Evolutionary conservation across 1,140 invertebrate species (phyloP), one percentile per base, ranked within the genome.

Genomic region (Aplysia californica): DNA sequence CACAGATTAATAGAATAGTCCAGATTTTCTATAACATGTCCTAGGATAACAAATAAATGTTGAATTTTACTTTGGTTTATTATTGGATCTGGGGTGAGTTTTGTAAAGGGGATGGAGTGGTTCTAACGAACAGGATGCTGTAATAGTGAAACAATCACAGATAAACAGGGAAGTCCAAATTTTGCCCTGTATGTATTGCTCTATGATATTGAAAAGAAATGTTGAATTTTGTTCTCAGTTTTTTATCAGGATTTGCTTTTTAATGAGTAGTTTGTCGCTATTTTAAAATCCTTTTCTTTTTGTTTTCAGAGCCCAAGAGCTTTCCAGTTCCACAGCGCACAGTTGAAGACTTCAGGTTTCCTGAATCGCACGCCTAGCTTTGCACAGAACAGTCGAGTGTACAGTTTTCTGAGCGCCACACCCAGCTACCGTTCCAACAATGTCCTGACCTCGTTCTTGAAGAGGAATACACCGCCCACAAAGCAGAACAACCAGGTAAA

Each of bases 371-470:
- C 68, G 21, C 68, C 68, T 23, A 55, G 68, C 18, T 70, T 70
- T 70, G 68, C 44, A 35, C 33, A 39, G 31, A 70, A 70, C 50
- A 70, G 68, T 33, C 55, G 29, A 21, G n/a, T 70, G 36, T 70
- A 35, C 20, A 70, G 41, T 56, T 70, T 70, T 21, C 41, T 70
- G 18, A 70, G 29, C 39, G 50, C 23, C 66, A 41, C 66, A 23
- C 36, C 39, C 3, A 68, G 15, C 6, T 65, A 26, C 20, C 36
- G 38, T 36, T 26, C 6, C 35, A 68, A 1, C 33, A 72, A 76
- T 29, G 36, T 78, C 0, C 68, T 79, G 23, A 74, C 78, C 18
- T 82, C 80, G 23, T 82, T 82, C 69, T 71, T 80, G 4, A 78
- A 80, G 65, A 70, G 67, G n/a, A 78, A 76, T 59, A 77, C 76